Conservation (phyloP, 2,113 vertebrate genomes). For the Haemorhous mexicanus region DNA sequence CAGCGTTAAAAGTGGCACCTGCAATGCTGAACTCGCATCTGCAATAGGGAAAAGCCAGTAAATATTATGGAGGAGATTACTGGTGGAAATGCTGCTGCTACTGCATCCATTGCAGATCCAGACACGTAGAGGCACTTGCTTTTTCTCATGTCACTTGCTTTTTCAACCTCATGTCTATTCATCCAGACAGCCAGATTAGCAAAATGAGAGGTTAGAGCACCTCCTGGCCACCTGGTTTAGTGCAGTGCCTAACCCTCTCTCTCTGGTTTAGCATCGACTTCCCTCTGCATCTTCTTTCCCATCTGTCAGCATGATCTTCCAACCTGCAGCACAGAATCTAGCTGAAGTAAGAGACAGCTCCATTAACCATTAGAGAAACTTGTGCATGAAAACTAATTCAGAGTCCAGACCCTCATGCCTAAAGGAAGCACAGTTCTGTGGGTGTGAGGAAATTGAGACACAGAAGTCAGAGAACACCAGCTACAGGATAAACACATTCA, state of each 20-base stretch:
- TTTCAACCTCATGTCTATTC: neutral
- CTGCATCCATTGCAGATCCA: neutral
- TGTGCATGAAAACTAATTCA: neutral
- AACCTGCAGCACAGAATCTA: neutral
- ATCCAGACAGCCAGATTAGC: neutral
- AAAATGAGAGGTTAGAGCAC: neutral
- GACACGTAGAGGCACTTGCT: fast-evolving
- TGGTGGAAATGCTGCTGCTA: neutral
- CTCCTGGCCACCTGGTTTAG: neutral
- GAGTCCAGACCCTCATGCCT: neutral
- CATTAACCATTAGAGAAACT: neutral
- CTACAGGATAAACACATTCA: neutral
- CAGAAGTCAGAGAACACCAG: neutral
- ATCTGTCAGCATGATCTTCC: neutral
- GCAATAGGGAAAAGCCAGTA: neutral
- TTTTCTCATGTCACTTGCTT: neutral
- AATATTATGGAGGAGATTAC: neutral
- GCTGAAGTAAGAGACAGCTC: conserved; percentile 5
- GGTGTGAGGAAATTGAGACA: neutral
- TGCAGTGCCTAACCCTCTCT: neutral
- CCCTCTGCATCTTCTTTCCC: neutral
- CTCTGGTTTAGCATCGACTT: neutral
- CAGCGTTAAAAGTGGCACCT: neutral
- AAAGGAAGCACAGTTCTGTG: neutral
- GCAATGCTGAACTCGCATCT: neutral